These are phyloP conservation scores for Scomber colias DNA, from an alignment of 2,113 vertebrate species.

Conservation along the genomic window DNA sequence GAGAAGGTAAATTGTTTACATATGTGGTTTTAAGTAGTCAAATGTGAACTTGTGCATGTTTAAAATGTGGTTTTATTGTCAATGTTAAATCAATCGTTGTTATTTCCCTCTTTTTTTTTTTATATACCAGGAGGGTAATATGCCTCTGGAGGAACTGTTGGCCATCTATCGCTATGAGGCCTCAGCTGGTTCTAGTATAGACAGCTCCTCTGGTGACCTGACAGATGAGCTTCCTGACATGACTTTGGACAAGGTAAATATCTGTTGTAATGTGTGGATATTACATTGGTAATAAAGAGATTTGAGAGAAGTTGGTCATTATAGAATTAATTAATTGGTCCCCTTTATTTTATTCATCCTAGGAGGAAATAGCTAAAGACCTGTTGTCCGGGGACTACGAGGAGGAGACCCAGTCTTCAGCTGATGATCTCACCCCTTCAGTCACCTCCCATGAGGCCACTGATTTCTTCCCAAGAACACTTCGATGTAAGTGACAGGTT, in stretches of 20 bases:
- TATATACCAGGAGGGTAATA: slow-evolving; percentile 91
- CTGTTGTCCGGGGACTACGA: slow-evolving; percentile 96
- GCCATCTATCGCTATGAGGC: slow-evolving; percentile 97
- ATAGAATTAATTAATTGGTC: not conserved
- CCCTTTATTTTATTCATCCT: not conserved
- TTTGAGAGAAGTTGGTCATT: not conserved
- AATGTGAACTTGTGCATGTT: not conserved
- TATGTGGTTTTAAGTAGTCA: not conserved
- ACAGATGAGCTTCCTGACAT: slow-evolving; percentile 97
- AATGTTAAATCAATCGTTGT: not conserved
- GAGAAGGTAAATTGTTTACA: slow-evolving; percentile 89
- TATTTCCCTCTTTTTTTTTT: not conserved
- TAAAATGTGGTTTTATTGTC: not conserved
- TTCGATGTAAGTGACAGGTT: slow-evolving; percentile 90
- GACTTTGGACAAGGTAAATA: slow-evolving; percentile 97
- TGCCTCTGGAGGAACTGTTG: slow-evolving; percentile 96
- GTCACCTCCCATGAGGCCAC: slow-evolving; percentile 97
- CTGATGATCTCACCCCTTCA: slow-evolving; percentile 97
- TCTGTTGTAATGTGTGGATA: not conserved
- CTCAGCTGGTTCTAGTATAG: slow-evolving; percentile 90
- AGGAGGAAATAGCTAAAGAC: slow-evolving; percentile 99
- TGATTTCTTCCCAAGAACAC: slow-evolving; percentile 96
- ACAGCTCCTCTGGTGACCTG: slow-evolving; percentile 96
- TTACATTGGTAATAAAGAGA: not conserved
- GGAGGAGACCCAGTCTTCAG: slow-evolving; percentile 98